phyloP scores from a whole-genome alignment of 2,888 invertebrate species.

The Sturmia bella region DNA sequence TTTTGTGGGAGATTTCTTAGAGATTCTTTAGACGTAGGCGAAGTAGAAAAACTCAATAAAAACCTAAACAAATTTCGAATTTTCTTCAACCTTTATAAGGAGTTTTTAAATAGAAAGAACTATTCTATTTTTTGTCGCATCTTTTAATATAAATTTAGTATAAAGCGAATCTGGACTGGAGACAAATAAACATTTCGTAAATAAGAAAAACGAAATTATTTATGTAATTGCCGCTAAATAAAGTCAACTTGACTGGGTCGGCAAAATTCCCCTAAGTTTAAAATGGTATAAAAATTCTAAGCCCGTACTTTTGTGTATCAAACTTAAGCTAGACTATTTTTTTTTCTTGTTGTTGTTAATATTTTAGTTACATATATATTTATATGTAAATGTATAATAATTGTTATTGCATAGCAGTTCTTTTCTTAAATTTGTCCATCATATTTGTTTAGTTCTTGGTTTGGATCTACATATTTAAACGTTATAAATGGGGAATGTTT shows the following conservation, averaged over 20 bases:
- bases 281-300: conserved; percentile 57
- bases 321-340: conserved; percentile 37
- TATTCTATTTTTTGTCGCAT: neutral
- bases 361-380: too few species aligned
- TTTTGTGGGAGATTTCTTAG: conserved; percentile 1
- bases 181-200: conserved; percentile 14
- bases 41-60: conserved; percentile 9
- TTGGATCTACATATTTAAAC: conserved; percentile 22
- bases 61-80: neutral
- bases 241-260: conserved; percentile 6
- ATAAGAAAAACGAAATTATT: conserved; percentile 22
- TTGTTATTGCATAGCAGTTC: conserved; percentile 57
- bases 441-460: conserved; percentile 31
- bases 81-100: neutral
- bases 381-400: conserved; percentile 29
- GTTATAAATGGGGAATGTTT: conserved; percentile 61
- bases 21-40: conserved; percentile 43
- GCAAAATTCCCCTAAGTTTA: conserved; percentile 26
- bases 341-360: conserved; percentile 38
- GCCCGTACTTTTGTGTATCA: conserved; percentile 44
- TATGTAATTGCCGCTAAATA: conserved; percentile 35
- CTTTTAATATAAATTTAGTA: conserved; percentile 30
- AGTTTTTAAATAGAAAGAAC: neutral
- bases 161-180: conserved; percentile 10
- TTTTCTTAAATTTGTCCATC: conserved; percentile 16